These are phyloP conservation scores for Cistogaster globosa DNA, from an alignment of 2,888 invertebrate genomes.

Conservation along the genomic window DNA sequence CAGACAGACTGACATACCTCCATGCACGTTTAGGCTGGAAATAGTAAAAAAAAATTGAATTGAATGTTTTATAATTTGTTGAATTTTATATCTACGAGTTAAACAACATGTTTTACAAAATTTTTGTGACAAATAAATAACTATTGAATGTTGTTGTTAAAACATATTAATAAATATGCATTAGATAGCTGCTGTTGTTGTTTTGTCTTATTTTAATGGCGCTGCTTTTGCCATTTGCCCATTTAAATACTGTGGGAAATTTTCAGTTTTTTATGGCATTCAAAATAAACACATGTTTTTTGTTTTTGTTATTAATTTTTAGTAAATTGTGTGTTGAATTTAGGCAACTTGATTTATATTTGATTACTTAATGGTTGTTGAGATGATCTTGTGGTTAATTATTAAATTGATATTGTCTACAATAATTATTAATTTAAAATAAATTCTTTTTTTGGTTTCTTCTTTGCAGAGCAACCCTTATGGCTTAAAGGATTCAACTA, in stretches of 20 bases:
- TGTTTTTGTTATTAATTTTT: constrained; percentile 25
- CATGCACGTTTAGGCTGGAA: constrained; percentile 49
- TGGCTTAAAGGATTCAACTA: constrained; percentile 91
- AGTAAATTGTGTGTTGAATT: constrained; percentile 56
- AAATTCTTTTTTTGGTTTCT: not conserved
- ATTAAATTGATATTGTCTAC: not conserved
- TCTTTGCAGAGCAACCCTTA: constrained; percentile 92
- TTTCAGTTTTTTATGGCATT: constrained; percentile 52
- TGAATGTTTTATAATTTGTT: constrained; percentile 66
- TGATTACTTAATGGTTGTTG: constrained; percentile 15
- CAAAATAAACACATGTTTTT: constrained; percentile 58
- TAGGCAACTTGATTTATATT: not conserved
- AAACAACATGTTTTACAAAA: constrained; percentile 70
- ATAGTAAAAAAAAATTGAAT: constrained; percentile 63
- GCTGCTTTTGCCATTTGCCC: constrained; percentile 35
- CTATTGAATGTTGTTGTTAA: constrained; percentile 57
- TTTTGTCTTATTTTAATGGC: not conserved
- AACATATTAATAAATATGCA: constrained; percentile 63
- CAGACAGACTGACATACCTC: not conserved
- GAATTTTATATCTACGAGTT: constrained; percentile 62
- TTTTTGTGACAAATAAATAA: constrained; percentile 70
- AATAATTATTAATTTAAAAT: no score
- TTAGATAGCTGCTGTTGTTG: constrained; percentile 23
- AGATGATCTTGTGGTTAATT: constrained; percentile 20
- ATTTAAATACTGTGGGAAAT: constrained; percentile 69